Conservation (phyloP, 2,888 invertebrate genomes). For the Epinotia bilunana region DNA sequence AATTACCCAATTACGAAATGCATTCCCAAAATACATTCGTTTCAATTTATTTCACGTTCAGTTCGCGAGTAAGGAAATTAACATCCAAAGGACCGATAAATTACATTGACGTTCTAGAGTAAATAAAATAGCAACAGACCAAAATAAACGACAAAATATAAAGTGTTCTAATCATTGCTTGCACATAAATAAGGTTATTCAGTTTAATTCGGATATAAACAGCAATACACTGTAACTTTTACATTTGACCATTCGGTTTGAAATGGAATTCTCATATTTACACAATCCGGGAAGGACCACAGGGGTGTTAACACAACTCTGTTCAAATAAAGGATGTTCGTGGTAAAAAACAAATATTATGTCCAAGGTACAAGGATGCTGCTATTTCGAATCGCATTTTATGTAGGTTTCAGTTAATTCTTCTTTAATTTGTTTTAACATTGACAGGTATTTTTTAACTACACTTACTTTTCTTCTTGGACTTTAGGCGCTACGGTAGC, state of each 20-base stretch:
- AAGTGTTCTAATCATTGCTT: background rate
- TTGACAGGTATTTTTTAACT: background rate
- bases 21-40: slow-evolving; percentile 11
- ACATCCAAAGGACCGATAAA: slow-evolving; percentile 26
- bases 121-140: slow-evolving; percentile 17
- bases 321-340: slow-evolving; percentile 14
- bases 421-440: background rate
- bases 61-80: slow-evolving; percentile 23
- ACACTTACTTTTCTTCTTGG: too few relatives aligned
- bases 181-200: background rate
- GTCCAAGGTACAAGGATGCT: background rate
- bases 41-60: slow-evolving; percentile 28
- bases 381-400: background rate
- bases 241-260: background rate
- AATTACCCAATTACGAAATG: background rate
- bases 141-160: background rate
- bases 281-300: slow-evolving; percentile 10
- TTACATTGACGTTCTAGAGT: slow-evolving; percentile 8
- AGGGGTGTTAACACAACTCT: slow-evolving; percentile 2
- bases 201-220: background rate
- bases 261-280: slow-evolving; percentile 17
- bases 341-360: slow-evolving; percentile 24
- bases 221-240: background rate
- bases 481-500: too few relatives aligned
- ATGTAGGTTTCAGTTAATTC: background rate